Evolutionary conservation across 2,888 invertebrate genomes (phyloP), one percentile per base, ranked within the genome.

Genomic region (Chironomus tentans): DNA sequence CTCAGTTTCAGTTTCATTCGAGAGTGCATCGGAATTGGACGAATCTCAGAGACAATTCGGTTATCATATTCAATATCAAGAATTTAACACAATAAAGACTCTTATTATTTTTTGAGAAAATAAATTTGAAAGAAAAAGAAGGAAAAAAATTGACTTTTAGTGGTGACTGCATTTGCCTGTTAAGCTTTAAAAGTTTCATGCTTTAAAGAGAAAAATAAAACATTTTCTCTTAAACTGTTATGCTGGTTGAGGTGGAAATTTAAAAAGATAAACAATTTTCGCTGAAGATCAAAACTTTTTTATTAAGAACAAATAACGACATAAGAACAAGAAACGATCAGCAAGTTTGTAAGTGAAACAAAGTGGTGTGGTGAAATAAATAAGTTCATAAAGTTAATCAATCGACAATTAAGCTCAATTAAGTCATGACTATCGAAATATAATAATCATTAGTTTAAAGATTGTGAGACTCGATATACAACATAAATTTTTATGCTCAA

Each of bases 321-420:
- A 24, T 24, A 28, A 28, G 38, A 38, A 38, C 38, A 38, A 28
- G 22, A 24, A 28, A 6, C 2, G 38, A 38, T 38, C 38, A 38
- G 38, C 38, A 38, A 38, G 3, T 28, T 6, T 5, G 4, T 6
- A 28, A 28, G 38, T 38, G 38, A 38, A 38, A 10, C 22, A 7
- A 65, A 65, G 4, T 38, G 28, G n/a, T n/a, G 24, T 38, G 5
- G 15, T 68, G 68, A 46, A 7, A 68, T 38, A 18, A 28, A 47
- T n/a, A 48, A 24, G 74, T 74, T 74, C 74, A 74, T 10, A 18
- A 68, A 74, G 74, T 74, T 74, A 74, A 74, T 74, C 65, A 74
- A 74, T 74, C 7, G 74, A 74, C 74, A 74, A 74, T 74, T 74
- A 48, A 68, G 74, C 21, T 74, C 72, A 72, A 72, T 72, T 72